Evolutionary conservation across 2,797 vertebrate genomes (phyloP).

Genomic region (Epinephelus coioides): DNA sequence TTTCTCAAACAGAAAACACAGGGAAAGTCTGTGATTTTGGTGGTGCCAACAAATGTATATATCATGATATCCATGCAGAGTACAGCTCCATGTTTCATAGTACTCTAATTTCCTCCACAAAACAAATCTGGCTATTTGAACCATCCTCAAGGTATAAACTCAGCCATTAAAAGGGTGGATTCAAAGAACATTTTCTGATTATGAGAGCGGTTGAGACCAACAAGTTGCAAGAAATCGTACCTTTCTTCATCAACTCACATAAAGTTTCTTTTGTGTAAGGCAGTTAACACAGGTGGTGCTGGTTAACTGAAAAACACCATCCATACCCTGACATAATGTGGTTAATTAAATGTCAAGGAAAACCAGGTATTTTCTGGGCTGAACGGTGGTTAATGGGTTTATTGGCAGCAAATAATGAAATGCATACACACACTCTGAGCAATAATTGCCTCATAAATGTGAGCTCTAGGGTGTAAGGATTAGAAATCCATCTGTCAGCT

Average conservation of each 20-base stretch:
- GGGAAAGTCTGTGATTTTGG: background rate
- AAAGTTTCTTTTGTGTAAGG: background rate
- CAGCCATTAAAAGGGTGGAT: background rate
- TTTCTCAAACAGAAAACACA: background rate
- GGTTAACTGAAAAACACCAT: background rate
- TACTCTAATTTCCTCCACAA: background rate
- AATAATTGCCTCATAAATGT: background rate
- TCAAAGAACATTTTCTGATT: background rate
- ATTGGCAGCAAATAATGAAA: conserved; percentile 9
- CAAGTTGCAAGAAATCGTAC: background rate
- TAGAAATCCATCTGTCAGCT: conserved; percentile 18
- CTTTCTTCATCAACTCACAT: background rate
- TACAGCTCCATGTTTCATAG: background rate
- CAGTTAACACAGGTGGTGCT: background rate
- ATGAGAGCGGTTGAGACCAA: background rate
- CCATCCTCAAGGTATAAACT: background rate
- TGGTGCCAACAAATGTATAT: background rate
- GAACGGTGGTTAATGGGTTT: background rate
- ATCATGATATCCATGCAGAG: background rate
- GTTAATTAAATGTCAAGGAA: background rate
- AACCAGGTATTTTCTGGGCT: background rate
- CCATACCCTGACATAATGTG: background rate
- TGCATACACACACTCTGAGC: background rate
- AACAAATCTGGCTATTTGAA: background rate
- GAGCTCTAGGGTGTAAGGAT: background rate